Base-by-base conservation (phyloP, 2,888 invertebrate species). In the Caenorhabditis uteleia region DNA sequence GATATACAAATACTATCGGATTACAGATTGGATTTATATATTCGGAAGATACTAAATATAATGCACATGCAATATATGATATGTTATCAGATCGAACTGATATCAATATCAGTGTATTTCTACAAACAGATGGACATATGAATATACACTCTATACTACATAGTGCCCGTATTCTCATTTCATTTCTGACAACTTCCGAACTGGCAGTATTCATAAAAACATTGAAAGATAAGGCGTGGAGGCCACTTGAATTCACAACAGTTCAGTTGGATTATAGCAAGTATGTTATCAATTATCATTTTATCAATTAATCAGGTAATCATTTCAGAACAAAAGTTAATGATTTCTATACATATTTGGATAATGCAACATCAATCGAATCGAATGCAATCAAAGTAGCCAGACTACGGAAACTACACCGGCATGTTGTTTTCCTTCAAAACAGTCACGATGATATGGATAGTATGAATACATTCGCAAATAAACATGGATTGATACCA, bases 21-120 rank as follows among this genome's bases (percentile, higher is more conserved):
- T 29, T 29, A 31, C 42, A 68, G 68, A 60, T 68, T 25, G 68
- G 62, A 8, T 29, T 68, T 8, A 57, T 68, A 23, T 64, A 59
- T 49, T 64, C 68, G 10, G 53, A 55, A 23, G 62, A 62, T 16
- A 59, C 55, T 21, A 49, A 54, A 14, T 56, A 62, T 38, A 64
- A 54, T 10, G 62, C 53, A 4, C 53, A 68, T 36, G 59, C 59
- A 16, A 61, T 64, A 33, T 49, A 56, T 25, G 56, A 53, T 44
- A 36, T 54, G 26, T 29, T 62, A 18, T 20, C 43, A 14, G 39
- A 42, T 45, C 14, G 20, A 36, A 39, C 38, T n/a, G 45, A 58
- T 5, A 12, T 51, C 1, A 51, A 44, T 31, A 56, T 62, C 23
- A 62, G 57, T 44, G 39, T 53, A 6, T 57, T 62, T 31, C 20